These are phyloP conservation scores for Pangasius krempfi DNA, from an alignment of 2,797 vertebrate genomes.

Conservation along the genomic window DNA sequence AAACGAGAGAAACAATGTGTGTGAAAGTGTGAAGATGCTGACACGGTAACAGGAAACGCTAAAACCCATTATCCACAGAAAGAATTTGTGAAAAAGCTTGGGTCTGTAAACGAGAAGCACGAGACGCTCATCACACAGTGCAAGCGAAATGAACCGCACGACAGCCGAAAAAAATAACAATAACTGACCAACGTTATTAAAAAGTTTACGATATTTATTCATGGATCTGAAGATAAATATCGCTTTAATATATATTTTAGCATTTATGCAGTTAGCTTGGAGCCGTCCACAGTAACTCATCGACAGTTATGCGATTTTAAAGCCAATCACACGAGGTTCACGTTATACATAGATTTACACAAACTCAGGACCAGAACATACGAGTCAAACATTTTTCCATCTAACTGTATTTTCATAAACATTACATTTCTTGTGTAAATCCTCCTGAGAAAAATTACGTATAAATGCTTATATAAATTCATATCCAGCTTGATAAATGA, in stretches of 20 bases:
- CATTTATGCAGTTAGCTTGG: not conserved
- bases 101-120: not conserved
- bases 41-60: constrained; percentile 60
- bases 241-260: not conserved
- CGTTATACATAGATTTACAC: no score
- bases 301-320: no score
- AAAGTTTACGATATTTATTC: not conserved
- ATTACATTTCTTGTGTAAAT: no score
- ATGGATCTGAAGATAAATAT: not conserved
- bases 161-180: not conserved
- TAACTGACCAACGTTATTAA: not conserved
- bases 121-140: no score
- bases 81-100: not conserved
- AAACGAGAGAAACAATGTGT: not conserved
- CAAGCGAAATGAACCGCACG: not conserved
- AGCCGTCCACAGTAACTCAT: not conserved
- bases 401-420: no score
- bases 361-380: no score
- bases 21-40: constrained; percentile 31
- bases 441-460: no score
- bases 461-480: no score
- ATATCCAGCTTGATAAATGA: no score
- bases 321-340: no score
- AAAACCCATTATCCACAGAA: not conserved
- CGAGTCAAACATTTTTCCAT: no score